Percentiles rank a stretch among this genome's conserved stretches.
Conservation (phyloP, 2,113 vertebrate species). For the Leucosticte australis region DNA sequence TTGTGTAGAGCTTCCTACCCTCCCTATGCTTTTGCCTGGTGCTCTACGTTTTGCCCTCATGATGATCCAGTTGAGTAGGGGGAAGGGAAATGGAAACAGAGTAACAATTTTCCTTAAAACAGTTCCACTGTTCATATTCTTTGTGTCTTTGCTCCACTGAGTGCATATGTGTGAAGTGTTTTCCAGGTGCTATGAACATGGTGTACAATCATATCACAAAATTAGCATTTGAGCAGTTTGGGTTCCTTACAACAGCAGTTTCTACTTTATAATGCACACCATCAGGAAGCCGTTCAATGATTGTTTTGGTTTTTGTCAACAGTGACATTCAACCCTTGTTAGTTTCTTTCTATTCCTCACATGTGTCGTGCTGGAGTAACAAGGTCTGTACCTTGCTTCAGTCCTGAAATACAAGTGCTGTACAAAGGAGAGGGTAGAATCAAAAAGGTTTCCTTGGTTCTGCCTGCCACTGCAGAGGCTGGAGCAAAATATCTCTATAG, state of each 20-base stretch:
- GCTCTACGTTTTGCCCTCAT: not conserved
- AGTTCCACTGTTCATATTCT: not conserved
- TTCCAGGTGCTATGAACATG: not conserved
- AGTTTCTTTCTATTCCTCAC: not conserved
- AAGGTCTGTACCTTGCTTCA: not conserved
- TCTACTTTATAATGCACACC: not conserved
- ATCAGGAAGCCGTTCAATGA: not conserved
- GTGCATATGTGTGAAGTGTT: accelerated
- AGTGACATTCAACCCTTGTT: not conserved
- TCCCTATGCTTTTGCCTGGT: not conserved
- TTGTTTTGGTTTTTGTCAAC: not conserved
- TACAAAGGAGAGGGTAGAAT: not conserved
- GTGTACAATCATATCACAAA: not conserved
- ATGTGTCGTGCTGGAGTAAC: not conserved
- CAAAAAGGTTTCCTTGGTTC: not conserved
- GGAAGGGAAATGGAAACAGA: not conserved
- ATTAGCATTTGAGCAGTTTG: not conserved
- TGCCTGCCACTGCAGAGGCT: not conserved
- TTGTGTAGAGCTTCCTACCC: not conserved
- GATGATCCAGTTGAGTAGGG: accelerated
- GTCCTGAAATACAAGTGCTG: not conserved
- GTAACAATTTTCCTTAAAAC: not conserved
- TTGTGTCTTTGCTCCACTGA: not conserved
- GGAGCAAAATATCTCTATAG: not conserved
- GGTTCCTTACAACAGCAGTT: not conserved